phyloP scores from a whole-genome alignment of 2,113 vertebrate genomes.

The Neolamprologus modestus region DNA sequence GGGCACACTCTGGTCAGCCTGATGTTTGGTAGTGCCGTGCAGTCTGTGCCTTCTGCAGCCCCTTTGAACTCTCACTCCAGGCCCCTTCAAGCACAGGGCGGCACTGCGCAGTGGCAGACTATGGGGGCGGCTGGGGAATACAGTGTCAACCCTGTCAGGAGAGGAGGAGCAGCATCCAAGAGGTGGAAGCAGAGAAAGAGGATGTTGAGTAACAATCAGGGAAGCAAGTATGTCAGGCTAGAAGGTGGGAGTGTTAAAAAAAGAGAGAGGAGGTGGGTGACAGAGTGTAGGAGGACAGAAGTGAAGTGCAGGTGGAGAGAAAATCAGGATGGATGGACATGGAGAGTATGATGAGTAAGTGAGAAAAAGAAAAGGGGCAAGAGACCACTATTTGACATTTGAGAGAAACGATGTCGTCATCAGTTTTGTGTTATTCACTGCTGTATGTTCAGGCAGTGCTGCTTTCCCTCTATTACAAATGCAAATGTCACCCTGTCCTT shows the following conservation, averaged over 20 bases:
- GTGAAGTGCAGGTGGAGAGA: neutral
- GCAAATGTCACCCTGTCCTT: slow-evolving; percentile 49
- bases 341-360: neutral
- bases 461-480: slow-evolving; percentile 22
- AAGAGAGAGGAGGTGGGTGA: neutral
- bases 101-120: slow-evolving; percentile 5
- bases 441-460: neutral
- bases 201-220: neutral
- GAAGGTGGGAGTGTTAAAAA: neutral
- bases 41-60: neutral
- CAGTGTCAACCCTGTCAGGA: neutral
- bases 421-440: slow-evolving; percentile 24
- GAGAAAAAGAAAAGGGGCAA: neutral
- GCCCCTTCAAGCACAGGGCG: neutral
- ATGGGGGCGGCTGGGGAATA: neutral
- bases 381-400: slow-evolving; percentile 39
- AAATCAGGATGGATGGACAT: neutral
- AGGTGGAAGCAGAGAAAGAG: neutral
- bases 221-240: neutral
- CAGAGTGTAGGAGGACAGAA: neutral
- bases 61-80: neutral
- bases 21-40: neutral
- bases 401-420: slow-evolving; percentile 9
- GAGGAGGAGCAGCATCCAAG: neutral
- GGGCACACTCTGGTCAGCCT: slow-evolving; percentile 4